These are phyloP conservation scores for Recurvirostra avosetta DNA, from an alignment of 2,113 vertebrate species.

Conservation along the genomic window DNA sequence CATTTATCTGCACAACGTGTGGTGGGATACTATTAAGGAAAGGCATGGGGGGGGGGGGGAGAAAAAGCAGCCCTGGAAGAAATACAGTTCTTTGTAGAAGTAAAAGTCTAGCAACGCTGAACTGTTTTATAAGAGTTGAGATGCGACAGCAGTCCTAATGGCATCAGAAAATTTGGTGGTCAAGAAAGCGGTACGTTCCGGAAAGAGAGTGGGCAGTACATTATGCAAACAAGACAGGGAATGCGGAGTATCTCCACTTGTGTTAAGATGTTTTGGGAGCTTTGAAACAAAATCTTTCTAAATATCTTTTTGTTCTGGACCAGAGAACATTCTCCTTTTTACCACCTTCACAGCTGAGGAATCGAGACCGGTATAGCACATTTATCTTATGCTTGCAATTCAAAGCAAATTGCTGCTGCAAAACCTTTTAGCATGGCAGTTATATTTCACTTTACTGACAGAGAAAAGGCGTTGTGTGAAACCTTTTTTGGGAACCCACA, in stretches of 20 bases:
- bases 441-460: conserved; percentile 58
- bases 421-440: conserved; percentile 59
- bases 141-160: neutral
- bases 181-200: neutral
- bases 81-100: neutral
- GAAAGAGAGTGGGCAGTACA: neutral
- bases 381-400: conserved; percentile 60
- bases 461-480: conserved; percentile 53
- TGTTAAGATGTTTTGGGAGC: neutral
- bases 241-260: neutral
- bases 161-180: neutral
- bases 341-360: conserved; percentile 59
- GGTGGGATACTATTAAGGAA: neutral
- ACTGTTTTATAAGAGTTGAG: neutral
- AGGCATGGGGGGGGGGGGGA: neutral
- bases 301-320: conserved; percentile 47
- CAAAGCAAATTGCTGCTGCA: conserved; percentile 57
- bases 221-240: neutral
- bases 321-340: conserved; percentile 42
- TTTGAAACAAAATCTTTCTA: conserved; percentile 21
- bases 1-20: fast-evolving
- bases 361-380: conserved; percentile 7
- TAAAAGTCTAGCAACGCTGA: neutral
- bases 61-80: neutral
- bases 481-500: conserved; percentile 37